Evolutionary conservation across 2,113 vertebrate species (phyloP).

Genomic region (Tachysurus vachellii): DNA sequence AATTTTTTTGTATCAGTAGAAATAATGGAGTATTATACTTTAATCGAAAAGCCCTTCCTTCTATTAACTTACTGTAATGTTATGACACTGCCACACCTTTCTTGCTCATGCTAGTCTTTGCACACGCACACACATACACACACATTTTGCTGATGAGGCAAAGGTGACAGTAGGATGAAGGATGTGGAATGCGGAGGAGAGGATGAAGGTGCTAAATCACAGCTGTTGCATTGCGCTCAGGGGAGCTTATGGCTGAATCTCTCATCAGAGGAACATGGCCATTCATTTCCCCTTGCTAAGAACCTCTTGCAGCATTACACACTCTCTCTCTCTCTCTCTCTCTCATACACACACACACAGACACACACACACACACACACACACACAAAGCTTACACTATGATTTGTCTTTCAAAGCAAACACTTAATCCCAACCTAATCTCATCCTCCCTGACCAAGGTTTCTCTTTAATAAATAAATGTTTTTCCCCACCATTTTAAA

Average conservation of each 20-base stretch:
- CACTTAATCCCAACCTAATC: neutral
- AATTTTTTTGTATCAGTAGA: neutral
- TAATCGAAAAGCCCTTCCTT: neutral
- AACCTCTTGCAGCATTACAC: neutral
- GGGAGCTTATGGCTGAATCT: constrained; percentile 53
- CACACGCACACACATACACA: constrained; percentile 38
- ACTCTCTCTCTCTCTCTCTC: no score
- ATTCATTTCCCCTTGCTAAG: constrained; percentile 43
- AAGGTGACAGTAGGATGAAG: constrained; percentile 55
- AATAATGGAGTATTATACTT: neutral
- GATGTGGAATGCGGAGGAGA: constrained; percentile 40
- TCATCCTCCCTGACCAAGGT: no score
- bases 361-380: constrained; percentile 21
- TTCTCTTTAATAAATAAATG: neutral
- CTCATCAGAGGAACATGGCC: constrained; percentile 42
- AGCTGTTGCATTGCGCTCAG: constrained; percentile 45
- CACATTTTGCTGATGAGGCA: constrained; percentile 52
- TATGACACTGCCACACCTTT: constrained; percentile 4
- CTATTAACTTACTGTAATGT: neutral
- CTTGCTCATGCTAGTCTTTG: neutral
- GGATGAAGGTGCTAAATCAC: constrained; percentile 60
- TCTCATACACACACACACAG: constrained; percentile 7
- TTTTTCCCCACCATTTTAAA: neutral
- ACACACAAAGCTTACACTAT: constrained; percentile 15
- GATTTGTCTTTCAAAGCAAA: constrained; percentile 6